A percentile compares a stretch with the other conserved stretches of the same genome.
These are phyloP conservation scores for Papilio polyxenes DNA, from an alignment of 1,140 invertebrate genomes.

Conservation along the genomic window DNA sequence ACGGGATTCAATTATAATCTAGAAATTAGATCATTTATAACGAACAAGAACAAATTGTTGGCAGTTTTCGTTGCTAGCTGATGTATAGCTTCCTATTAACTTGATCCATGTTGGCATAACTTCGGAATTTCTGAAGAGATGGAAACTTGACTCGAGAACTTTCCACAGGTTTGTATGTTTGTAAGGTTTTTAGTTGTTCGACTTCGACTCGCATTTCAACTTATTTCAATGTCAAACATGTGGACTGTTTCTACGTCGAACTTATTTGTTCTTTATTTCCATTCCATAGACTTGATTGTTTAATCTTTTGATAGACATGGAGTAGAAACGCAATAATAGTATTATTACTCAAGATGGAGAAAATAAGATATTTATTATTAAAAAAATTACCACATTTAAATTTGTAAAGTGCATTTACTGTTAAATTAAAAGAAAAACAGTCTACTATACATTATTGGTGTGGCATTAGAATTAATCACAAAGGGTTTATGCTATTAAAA, in stretches of 20 bases:
- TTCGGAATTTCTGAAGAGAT: background rate
- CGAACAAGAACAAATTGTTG: conserved; percentile 35
- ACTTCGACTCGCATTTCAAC: background rate
- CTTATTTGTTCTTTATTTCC: background rate
- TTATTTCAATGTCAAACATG: conserved; percentile 10
- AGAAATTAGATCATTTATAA: conserved; percentile 39
- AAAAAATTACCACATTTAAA: background rate
- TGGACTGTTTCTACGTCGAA: background rate
- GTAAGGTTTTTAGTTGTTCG: background rate
- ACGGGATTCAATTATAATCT: conserved; percentile 39
- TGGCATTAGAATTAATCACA: background rate
- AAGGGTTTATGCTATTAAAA: background rate
- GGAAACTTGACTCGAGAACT: conserved; percentile 12
- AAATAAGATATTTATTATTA: too few species aligned
- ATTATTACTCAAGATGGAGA: too few species aligned
- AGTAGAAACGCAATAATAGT: too few species aligned
- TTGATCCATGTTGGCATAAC: conserved; percentile 13
- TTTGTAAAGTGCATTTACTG: background rate
- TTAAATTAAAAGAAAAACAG: background rate
- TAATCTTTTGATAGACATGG: too few species aligned
- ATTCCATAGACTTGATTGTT: background rate
- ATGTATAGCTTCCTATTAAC: conserved; percentile 35
- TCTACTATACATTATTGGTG: background rate
- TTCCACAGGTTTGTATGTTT: conserved; percentile 17
- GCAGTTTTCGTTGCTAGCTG: conserved; percentile 29